A percentile compares a stretch with the other conserved stretches of the same genome.
Evolutionary conservation across 1,140 invertebrate species (phyloP).

Genomic region (Pemphigus obesinymphae): DNA sequence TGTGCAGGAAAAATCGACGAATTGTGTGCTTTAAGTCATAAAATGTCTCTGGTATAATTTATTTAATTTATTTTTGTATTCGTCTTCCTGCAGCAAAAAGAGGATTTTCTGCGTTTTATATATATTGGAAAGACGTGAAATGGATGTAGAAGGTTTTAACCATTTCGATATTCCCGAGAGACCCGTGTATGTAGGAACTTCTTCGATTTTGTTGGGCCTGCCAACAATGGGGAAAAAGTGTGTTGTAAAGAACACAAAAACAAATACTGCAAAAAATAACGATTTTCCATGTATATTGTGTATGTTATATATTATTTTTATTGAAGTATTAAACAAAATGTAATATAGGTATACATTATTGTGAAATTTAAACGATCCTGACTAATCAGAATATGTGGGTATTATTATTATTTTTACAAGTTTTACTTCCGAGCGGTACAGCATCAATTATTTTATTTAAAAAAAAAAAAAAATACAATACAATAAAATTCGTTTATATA

Average conservation of each 20-base stretch:
- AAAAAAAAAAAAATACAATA: too few relatives aligned
- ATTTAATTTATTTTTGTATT: slow-evolving; percentile 5
- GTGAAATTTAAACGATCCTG: not conserved
- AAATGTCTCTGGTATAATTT: not conserved
- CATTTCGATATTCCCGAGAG: slow-evolving; percentile 14
- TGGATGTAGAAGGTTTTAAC: not conserved
- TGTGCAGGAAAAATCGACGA: not conserved
- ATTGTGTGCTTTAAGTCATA: not conserved
- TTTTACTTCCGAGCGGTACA: not conserved
- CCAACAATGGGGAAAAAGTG: not conserved
- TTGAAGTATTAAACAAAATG: too few relatives aligned
- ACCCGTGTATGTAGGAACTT: not conserved
- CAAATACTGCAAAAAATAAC: not conserved
- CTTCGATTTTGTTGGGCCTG: not conserved
- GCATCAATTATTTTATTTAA: not conserved
- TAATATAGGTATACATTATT: too few relatives aligned
- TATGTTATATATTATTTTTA: not conserved
- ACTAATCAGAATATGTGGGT: too few relatives aligned
- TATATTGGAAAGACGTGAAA: not conserved
- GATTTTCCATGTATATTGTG: not conserved
- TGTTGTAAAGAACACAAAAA: not conserved
- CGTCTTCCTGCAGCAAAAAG: not conserved
- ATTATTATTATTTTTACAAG: too few relatives aligned
- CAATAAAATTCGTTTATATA: too few relatives aligned
- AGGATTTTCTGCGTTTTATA: not conserved